Evolutionary conservation across 2,113 vertebrate species (phyloP).

Genomic region (Dryoscopus gambensis): DNA sequence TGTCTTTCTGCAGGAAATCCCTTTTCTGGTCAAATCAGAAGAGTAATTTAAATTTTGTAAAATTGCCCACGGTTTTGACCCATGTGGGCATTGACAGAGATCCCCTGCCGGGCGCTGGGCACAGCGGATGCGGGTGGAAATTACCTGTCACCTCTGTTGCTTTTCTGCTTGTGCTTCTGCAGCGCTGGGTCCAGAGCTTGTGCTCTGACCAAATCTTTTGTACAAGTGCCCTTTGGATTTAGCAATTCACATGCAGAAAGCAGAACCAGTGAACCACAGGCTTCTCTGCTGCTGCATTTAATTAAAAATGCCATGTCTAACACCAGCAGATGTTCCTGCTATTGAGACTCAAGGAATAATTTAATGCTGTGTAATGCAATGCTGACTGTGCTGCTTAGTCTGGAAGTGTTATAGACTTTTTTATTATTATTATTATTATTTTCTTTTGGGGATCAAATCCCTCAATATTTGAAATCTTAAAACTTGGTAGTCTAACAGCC

Average conservation of each 20-base stretch:
- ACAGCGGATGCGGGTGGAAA: not conserved
- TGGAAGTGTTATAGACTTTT: not conserved
- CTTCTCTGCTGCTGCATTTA: constrained; percentile 44
- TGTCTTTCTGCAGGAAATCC: not conserved
- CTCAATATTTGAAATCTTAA: not conserved
- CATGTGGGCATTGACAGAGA: not conserved
- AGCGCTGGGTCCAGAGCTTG: not conserved
- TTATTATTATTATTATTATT: not conserved
- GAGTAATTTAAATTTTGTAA: not conserved
- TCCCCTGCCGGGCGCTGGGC: not conserved
- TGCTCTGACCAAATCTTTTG: not conserved
- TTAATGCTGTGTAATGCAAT: not conserved
- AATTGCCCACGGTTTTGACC: not conserved
- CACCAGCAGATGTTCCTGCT: constrained; percentile 57
- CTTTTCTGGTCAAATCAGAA: not conserved
- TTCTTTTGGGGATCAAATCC: not conserved
- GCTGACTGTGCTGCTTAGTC: constrained; percentile 8
- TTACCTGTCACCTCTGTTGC: not conserved
- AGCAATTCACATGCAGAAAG: not conserved
- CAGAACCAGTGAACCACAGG: constrained; percentile 41
- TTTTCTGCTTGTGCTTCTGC: not conserved
- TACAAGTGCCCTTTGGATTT: constrained; percentile 41
- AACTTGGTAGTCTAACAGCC: not conserved
- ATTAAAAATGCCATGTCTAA: constrained; percentile 65
- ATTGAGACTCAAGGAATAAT: not conserved